Base-by-base conservation (phyloP, 2,888 invertebrate species). In the Pheosia tremula region DNA sequence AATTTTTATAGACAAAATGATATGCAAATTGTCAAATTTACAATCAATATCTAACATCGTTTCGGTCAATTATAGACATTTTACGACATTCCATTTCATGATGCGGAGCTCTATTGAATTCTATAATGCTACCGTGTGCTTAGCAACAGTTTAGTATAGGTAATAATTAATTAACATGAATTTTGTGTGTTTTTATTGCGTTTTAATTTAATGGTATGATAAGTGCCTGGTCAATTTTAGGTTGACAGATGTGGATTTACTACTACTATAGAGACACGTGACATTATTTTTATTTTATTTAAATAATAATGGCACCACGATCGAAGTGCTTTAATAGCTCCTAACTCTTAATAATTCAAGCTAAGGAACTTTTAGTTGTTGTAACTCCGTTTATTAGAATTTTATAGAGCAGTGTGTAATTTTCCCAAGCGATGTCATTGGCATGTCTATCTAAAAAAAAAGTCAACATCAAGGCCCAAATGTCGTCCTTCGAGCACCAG, bases 1-100 rank as follows among this genome's bases (percentile, higher is more conserved):
- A 82, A 83, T 75, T 77, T 65, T 71, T 75, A 68, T 78, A 75
- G 67, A 80, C 72, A 64, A 82, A 86, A 87, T 85, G 74, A 81
- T 73, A 89, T 90, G 89, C 80, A 87, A 91, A 91, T 90, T 84
- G 80, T 76, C 81, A 84, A 83, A 88, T 90, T 89, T 85, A 89
- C 81, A 90, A 90, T 86, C 87, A 83, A 84, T 86, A 85, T 83
- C 45, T 77, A 72, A 69, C 73, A 77, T 79, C 78, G 82, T 84
- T 85, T 81, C 69, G 78, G 75, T 83, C 81, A 83, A 86, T 87
- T 85, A 86, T 86, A 79, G 78, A 73, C 72, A 82, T 87, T 87
- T 89, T 88, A 90, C 84, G 79, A 77, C 77, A 81, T 82, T 82
- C 81, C 77, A 80, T 74, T 71, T 72, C 75, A 71, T 68, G 79